Percentiles rank a stretch among this genome's conserved stretches.
Conservation (phyloP, 2,797 vertebrate species). For the Vespertilio murinus region DNA sequence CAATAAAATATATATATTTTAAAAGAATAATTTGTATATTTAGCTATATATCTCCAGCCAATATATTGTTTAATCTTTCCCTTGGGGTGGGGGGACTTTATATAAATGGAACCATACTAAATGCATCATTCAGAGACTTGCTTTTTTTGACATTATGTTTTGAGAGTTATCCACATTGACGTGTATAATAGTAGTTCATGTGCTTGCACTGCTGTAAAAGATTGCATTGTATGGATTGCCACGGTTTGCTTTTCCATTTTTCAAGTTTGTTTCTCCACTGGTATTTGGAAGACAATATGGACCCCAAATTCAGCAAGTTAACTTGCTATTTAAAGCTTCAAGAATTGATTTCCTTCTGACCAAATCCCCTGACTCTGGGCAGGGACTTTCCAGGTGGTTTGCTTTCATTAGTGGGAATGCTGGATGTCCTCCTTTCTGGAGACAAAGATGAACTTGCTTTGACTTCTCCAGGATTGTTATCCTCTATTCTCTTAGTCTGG, state of each 20-base stretch:
- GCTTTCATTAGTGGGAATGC: background rate
- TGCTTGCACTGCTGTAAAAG: background rate
- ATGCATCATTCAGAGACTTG: background rate
- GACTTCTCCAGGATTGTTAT: background rate
- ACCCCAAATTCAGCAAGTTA: background rate
- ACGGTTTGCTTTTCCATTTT: background rate
- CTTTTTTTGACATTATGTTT: background rate
- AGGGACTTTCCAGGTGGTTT: background rate
- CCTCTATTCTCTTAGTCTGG: background rate
- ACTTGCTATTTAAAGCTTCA: background rate
- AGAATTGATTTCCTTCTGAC: background rate
- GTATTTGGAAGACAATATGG: background rate
- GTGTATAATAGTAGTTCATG: background rate
- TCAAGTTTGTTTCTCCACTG: background rate
- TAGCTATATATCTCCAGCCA: background rate
- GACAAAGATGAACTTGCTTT: background rate
- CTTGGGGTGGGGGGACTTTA: background rate
- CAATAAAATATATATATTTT: too few species aligned
- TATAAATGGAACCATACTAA: background rate
- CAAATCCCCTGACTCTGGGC: background rate
- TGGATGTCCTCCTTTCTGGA: background rate
- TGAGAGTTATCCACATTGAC: background rate
- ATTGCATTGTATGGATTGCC: rapidly evolving
- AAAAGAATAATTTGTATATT: background rate
- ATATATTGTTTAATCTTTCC: background rate